Base-by-base conservation (phyloP, 2,888 invertebrate species). In the Camponotus fellah region DNA sequence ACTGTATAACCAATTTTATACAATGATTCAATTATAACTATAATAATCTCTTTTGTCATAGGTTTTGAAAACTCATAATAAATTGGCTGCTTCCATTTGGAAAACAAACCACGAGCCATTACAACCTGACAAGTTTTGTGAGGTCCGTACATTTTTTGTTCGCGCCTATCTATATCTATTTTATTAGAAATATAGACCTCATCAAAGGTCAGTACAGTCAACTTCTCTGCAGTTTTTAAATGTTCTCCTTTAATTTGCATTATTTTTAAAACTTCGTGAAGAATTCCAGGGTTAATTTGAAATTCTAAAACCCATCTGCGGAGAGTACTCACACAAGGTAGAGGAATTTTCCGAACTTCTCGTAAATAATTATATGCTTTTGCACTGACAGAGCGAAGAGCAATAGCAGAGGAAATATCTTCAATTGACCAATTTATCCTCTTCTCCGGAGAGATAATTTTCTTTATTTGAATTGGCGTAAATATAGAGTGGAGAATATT, bases 361-460 rank as follows among this genome's bases (percentile, higher is more conserved):
- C 62, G 34, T 62, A 62, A 62, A 62, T 62, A 62, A 62, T 26
- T 17, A 3, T 62, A 62, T 26, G 62, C 62, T 14, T 14, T 62
- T 62, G 62, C 21, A 12, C 62, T 62, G 14, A 62, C 34, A 17
- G 34, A 62, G 21, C 34, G 62, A 62, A 62, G 62, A 62, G 62
- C 62, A 14, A 62, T 12, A 9, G 62, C 34, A 14, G 62, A 62
- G 10, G 26, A 17, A 26, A 62, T 62, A 62, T 62, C 62, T 62
- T 34, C 8, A 5, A 62, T 34, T 14, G 62, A 26, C 34, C 62
- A 62, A 17, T 17, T 34, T 6, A 17, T 37, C 3, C 62, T 26
- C 34, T 62, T 37, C 34, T 10, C 4, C 2, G 17, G 62, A 37
- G 17, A 34, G 26, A 62, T 14, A 62, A 62, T 26, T 62, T 3